These are phyloP conservation scores for Todiramphus saurophagus DNA, from an alignment of 2,113 vertebrate species.

Conservation along the genomic window DNA sequence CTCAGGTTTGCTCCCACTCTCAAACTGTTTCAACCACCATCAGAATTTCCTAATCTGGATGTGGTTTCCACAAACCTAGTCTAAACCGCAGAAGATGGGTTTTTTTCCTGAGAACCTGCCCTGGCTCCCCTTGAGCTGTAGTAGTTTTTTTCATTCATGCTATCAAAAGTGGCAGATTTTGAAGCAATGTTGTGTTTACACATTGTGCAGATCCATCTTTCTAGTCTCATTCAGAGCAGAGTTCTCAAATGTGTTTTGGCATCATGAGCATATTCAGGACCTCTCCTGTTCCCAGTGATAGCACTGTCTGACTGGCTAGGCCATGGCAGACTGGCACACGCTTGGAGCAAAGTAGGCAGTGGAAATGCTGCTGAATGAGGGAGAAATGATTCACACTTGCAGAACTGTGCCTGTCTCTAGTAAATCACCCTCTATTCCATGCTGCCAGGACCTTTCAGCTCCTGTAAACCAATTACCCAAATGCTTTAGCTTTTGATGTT, in stretches of 20 bases:
- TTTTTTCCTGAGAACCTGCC: background rate
- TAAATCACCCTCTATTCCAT: background rate
- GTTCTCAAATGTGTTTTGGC: background rate
- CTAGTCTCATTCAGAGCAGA: background rate
- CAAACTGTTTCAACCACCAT: background rate
- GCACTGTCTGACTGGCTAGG: background rate
- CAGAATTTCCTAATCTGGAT: background rate
- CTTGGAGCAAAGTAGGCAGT: background rate
- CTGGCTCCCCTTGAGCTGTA: background rate
- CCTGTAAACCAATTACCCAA: background rate
- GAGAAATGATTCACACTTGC: background rate
- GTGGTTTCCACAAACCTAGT: background rate
- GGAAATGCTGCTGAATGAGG: background rate
- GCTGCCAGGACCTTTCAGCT: background rate
- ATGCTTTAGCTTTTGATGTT: background rate
- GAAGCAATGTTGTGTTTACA: background rate
- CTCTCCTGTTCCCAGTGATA: background rate
- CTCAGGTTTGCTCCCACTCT: background rate
- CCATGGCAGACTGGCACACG: background rate
- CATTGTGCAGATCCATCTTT: background rate
- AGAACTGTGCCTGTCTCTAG: background rate
- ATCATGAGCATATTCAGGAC: background rate
- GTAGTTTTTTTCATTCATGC: fast-evolving
- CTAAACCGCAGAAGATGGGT: background rate
- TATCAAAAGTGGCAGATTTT: background rate